Evolutionary conservation across 2,888 invertebrate genomes (phyloP), one percentile per base, ranked within the genome.

Genomic region (Amphipoea lucens): DNA sequence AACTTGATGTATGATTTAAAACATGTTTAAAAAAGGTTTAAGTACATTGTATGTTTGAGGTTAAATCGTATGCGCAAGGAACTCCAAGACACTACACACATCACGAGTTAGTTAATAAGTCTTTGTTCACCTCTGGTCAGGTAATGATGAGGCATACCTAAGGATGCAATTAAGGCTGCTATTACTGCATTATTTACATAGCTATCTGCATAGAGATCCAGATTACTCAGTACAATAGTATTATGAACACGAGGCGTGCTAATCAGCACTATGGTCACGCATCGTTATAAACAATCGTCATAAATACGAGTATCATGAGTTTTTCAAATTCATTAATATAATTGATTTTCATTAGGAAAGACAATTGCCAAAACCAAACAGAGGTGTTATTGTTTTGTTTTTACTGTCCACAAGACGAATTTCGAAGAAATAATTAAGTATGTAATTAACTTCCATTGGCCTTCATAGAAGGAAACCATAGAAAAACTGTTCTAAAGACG

Each of bases 81-180:
- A n/a, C 40, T 73, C n/a, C 20, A 63, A 69, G 45, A 63, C 65
- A 54, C 74, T 29, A 76, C 82, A 83, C 62, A 75, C 72, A 66
- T 83, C 85, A 84, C 71, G 77, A 84, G 78, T 85, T 54, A 69
- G 36, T 81, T 86, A 84, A 82, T 86, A 76, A 84, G 82, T 78
- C 89, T 90, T 92, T 91, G 92, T 92, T 88, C 87, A 89, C 84
- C 85, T 76, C 65, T 83, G 76, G 12, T 71, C 71, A 84, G 84
- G 84, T 88, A 87, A 90, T 81, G 86, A 88, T 85, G 87, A 89
- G 86, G 87, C 90, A 89, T 88, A 14, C 63, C 54, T 81, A 88
- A 93, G 92, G 93, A 93, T 93, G 92, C 89, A 93, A 95, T 95
- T 94, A 94, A 85, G 79, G 76, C 74, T 79, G 83, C 89, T 73